phyloP scores from a whole-genome alignment of 2,113 vertebrate genomes.

The Hippocampus guttulatus region DNA sequence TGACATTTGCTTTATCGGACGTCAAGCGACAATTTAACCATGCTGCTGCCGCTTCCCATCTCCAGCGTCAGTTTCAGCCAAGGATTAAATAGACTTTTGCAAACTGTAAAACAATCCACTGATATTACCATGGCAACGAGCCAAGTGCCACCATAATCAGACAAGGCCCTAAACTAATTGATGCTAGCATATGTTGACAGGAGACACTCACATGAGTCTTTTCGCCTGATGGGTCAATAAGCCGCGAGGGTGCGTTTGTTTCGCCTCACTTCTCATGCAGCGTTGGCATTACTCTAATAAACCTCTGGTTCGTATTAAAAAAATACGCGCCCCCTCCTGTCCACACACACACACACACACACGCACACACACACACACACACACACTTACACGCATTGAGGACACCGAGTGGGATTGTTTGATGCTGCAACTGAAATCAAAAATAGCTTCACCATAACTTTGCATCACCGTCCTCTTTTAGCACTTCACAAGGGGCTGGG shows the following conservation, averaged over 20 bases:
- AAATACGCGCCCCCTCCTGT: too few species aligned
- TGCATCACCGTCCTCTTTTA: slow-evolving; percentile 6
- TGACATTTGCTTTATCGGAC: too few species aligned
- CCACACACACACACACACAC: too few species aligned
- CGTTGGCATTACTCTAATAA: too few species aligned
- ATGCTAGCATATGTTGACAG: background rate
- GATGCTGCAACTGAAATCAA: slow-evolving; percentile 32
- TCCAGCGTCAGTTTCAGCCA: too few species aligned
- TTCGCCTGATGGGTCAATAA: background rate
- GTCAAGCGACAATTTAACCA: too few species aligned
- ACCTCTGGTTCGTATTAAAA: background rate
- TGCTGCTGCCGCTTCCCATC: too few species aligned
- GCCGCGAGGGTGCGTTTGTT: background rate
- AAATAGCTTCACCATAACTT: slow-evolving; percentile 19
- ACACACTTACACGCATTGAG: slow-evolving; percentile 13
- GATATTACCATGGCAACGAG: background rate
- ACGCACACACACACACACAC: background rate
- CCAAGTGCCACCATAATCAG: background rate
- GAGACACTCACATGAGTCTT: background rate
- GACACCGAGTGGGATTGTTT: slow-evolving; percentile 33
- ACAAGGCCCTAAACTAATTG: background rate
- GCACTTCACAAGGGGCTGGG: background rate
- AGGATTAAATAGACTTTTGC: background rate
- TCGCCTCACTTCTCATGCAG: background rate
- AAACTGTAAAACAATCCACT: background rate